Base-by-base conservation (phyloP, 1,140 invertebrate species). In the Hyposmocoma kahamanoa region DNA sequence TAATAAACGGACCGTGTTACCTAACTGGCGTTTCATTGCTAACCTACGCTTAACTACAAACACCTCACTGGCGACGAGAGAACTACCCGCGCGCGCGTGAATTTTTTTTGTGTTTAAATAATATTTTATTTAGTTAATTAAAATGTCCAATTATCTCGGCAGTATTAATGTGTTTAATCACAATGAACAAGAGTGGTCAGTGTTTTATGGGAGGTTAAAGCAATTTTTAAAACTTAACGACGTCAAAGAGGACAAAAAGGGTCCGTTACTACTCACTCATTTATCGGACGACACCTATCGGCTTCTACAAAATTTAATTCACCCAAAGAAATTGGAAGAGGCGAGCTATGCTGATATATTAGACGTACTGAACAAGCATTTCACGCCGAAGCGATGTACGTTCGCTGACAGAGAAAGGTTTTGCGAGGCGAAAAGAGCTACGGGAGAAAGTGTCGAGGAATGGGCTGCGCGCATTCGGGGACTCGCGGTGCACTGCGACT, bases 331-430 rank as follows among this genome's bases (percentile, higher is more conserved):
- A 3, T 9, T 47, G 2, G 45, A 47, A 10, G 45, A 36, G 10
- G 11, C 22, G 11, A 36, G 2, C 3, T 38, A n/a, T 10, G 13
- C 3, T 1, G 22, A 38, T n/a, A 15, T 47, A 26, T 19, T 38
- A 8, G 38, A n/a, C 1, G 19, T 20, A 22, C 36, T 47, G 30
- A 26, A 38, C 17, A 18, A 5, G 17, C 45, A 47, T 38, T 47
- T 39, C 45, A 47, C 28, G n/a, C n/a, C 28, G 19, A 47, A 47
- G 30, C 17, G 19, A 30, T 34, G 28, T 21, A 20, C 11, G 18
- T 47, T 47, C 28, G 44, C 44, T 17, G 44, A 47, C 11, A 5
- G 44, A 36, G 26, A 6, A 11, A 47, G 22, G n/a, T 47, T 47
- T 13, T 47, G 36, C 19, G 32, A 17, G 18, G 44, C 44, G 13